phyloP scores from a whole-genome alignment of 2,797 vertebrate species.

The Percopsis omiscomaycus region DNA sequence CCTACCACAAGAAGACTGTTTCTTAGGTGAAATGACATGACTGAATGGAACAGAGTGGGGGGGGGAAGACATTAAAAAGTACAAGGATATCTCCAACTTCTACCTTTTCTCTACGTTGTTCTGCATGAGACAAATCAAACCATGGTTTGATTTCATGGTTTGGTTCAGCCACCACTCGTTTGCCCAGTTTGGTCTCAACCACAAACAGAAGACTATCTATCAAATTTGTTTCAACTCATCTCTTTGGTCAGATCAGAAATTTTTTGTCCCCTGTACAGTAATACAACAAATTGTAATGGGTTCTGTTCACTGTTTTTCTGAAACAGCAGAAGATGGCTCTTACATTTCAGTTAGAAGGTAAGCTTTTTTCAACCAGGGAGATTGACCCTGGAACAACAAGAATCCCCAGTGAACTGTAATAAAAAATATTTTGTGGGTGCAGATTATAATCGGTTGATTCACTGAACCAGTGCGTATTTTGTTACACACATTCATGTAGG shows the following conservation, averaged over 20 bases:
- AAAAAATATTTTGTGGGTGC: conserved; percentile 19
- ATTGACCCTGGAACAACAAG: conserved; percentile 11
- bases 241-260: conserved; percentile 6
- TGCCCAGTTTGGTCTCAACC: no score
- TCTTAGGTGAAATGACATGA: conserved; percentile 24
- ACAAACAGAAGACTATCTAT: no score
- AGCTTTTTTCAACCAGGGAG: conserved; percentile 4
- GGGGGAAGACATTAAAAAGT: no score
- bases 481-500: conserved; percentile 43
- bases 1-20: conserved; percentile 29
- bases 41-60: background rate
- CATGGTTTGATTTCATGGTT: conserved; percentile 2
- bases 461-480: conserved; percentile 45
- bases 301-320: conserved; percentile 39
- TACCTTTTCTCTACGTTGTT: no score
- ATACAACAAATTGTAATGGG: conserved; percentile 24
- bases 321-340: conserved; percentile 10
- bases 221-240: background rate
- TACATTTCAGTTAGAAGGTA: conserved; percentile 42
- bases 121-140: conserved; percentile 1
- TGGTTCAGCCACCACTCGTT: background rate
- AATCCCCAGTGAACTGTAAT: background rate
- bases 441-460: conserved; percentile 51
- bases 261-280: conserved; percentile 53
- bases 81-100: no score